Evolutionary conservation across 2,113 vertebrate species (phyloP).

Genomic region (Oncorhynchus kisutch): DNA sequence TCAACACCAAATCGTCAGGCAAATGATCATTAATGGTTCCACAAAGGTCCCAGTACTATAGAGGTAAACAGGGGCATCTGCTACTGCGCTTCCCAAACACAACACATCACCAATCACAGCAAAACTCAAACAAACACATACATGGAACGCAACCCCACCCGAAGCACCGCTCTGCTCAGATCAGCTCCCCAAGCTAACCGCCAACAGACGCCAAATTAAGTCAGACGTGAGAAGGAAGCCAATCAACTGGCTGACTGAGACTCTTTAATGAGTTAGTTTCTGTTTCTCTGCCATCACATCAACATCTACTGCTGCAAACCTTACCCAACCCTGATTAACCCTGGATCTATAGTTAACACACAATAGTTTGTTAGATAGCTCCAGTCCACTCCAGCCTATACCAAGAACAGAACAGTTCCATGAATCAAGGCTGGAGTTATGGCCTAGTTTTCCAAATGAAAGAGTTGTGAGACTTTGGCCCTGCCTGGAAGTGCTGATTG

Average conservation of each 20-base stretch:
- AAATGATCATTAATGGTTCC: conserved; percentile 29
- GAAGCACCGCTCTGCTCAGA: too few relatives aligned
- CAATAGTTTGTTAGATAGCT: conserved; percentile 30
- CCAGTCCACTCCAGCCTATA: conserved; percentile 43
- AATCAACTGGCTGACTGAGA: conserved; percentile 2
- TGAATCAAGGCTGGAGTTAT: conserved; percentile 77
- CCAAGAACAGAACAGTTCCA: conserved; percentile 51
- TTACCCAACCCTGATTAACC: conserved; percentile 21
- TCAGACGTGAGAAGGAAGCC: conserved; percentile 1
- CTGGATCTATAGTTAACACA: too few relatives aligned
- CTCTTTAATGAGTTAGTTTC: too few relatives aligned
- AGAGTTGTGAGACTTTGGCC: conserved; percentile 76
- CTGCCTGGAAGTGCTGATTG: conserved; percentile 77
- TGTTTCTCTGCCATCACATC: too few relatives aligned
- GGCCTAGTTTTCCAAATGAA: conserved; percentile 85
- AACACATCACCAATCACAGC: too few relatives aligned
- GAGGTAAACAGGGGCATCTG: too few relatives aligned
- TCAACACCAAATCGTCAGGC: conserved; percentile 37
- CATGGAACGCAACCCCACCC: too few relatives aligned
- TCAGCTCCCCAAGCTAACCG: neutral
- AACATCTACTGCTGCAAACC: conserved; percentile 22
- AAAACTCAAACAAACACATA: neutral
- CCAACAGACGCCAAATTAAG: neutral
- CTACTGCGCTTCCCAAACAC: too few relatives aligned
- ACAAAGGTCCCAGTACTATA: conserved; percentile 1